A percentile compares a stretch with the other conserved stretches of the same genome.
Evolutionary conservation across 2,797 vertebrate species (phyloP).

Genomic region (Xenopus petersii): DNA sequence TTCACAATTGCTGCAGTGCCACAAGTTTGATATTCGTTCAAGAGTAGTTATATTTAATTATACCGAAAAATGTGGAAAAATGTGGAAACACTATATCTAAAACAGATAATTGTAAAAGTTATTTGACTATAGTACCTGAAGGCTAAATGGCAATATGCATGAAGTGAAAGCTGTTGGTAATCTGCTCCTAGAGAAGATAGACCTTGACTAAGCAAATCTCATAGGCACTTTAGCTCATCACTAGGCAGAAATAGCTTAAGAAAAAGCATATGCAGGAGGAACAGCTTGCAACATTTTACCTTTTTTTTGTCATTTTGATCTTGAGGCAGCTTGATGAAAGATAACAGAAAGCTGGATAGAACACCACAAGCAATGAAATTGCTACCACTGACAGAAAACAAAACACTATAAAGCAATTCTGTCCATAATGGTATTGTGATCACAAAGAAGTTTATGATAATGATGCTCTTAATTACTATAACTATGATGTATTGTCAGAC

Average conservation of each 20-base stretch:
- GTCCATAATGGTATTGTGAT: conserved; percentile 12
- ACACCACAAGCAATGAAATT: conserved; percentile 29
- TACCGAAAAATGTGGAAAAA: background rate
- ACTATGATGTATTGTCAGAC: background rate
- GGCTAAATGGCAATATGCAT: conserved; percentile 34
- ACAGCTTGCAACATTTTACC: conserved; percentile 45
- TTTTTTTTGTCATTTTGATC: conserved; percentile 43
- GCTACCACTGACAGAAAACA: conserved; percentile 20
- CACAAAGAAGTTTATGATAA: conserved; percentile 21
- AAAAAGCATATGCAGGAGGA: conserved; percentile 34
- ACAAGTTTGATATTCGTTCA: too few relatives aligned
- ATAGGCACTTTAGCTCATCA: conserved; percentile 39
- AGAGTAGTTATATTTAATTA: too few relatives aligned
- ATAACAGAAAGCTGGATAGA: conserved; percentile 1
- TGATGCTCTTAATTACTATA: conserved; percentile 12
- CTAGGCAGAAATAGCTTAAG: conserved; percentile 30
- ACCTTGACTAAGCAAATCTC: conserved; percentile 46
- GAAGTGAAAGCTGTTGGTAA: conserved; percentile 43
- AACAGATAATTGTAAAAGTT: conserved; percentile 11
- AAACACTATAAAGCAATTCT: conserved; percentile 11
- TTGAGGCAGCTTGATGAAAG: conserved; percentile 11
- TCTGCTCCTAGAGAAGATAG: conserved; percentile 38
- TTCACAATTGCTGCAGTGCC: too few relatives aligned
- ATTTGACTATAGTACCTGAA: conserved; percentile 7
- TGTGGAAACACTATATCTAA: background rate